Evolutionary conservation across 2,113 vertebrate genomes (phyloP), one percentile per base, ranked within the genome.

Genomic region (Leucosticte australis): DNA sequence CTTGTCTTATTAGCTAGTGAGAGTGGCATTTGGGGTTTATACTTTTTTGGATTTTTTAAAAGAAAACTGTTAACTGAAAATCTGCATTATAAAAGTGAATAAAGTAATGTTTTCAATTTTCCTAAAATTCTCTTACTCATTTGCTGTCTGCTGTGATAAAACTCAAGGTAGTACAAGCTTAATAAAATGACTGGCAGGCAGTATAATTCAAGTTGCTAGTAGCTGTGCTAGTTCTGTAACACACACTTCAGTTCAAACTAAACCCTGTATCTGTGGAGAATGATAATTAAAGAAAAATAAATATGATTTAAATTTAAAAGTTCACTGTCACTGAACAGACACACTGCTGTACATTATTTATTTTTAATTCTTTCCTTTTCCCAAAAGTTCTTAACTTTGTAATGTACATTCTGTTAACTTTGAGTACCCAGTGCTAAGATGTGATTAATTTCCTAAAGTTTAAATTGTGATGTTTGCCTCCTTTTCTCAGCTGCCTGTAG

Each of bases 101-200:
- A 83, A 89, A 89, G 83, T 14, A 79, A 63, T 17, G 0, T 49
- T 92, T 93, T 82, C 35, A 60, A 64, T 80, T 79, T 83, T 92
- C 26, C 21, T 67, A 73, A 78, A 67, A 69, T 69, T 73, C 9
- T 83, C 35, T 39, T 59, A 70, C 71, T 91, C 31, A 18, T 87
- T 39, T 82, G 17, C 39, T 81, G 27, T 83, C 63, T 4, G 1
- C 35, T 79, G 33, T 83, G 35, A 84, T 90, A 93, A 94, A 95
- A 67, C 13, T 76, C 74, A 68, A 89, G 26, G 53, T 71, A 64
- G 67, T 53, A 86, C 31, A 19, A 74, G 35, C n/a, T 94, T 94
- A 92, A 93, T 83, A 85, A 94, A 96, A 91, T 92, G 50, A 95
- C 52, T 92, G 93, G 65, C 68, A 86, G 71, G 14, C 68, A 81